Conservation (phyloP, 2,888 invertebrate genomes). For the Trimorus sp. region DNA sequence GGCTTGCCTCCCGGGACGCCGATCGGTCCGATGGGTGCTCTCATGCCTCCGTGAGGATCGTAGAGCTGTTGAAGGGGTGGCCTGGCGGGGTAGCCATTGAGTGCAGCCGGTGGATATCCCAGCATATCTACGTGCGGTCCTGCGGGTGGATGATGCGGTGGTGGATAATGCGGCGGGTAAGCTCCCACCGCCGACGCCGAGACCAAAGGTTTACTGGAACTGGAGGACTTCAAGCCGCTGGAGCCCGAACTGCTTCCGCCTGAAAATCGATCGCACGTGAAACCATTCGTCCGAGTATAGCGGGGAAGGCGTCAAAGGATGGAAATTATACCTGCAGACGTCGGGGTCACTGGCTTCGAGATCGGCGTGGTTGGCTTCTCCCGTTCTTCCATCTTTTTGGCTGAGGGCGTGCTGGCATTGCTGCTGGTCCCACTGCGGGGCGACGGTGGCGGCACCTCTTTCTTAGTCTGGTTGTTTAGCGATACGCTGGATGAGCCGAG, state of each 20-base stretch:
- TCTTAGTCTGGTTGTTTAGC: slow-evolving; percentile 83
- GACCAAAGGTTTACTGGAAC: slow-evolving; percentile 82
- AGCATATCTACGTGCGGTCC: slow-evolving; percentile 81
- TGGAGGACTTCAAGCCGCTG: slow-evolving; percentile 82
- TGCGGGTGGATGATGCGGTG: slow-evolving; percentile 80
- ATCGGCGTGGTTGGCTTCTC: slow-evolving; percentile 96
- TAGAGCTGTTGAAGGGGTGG: slow-evolving; percentile 86
- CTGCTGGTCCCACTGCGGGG: slow-evolving; percentile 91
- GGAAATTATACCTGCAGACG: slow-evolving; percentile 83
- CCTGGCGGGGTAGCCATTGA: slow-evolving; percentile 85
- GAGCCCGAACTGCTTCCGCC: slow-evolving; percentile 83
- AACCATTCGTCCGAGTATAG: slow-evolving; percentile 11
- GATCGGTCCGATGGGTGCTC: slow-evolving; percentile 85
- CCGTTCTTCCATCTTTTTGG: slow-evolving; percentile 89
- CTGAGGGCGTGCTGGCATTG: slow-evolving; percentile 94
- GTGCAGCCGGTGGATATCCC: slow-evolving; percentile 84
- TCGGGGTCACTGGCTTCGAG: slow-evolving; percentile 94
- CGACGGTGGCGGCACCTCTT: slow-evolving; percentile 83
- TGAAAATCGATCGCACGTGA: slow-evolving; percentile 65
- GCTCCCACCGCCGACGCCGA: slow-evolving; percentile 79
- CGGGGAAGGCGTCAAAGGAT: background rate
- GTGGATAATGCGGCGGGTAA: slow-evolving; percentile 81
- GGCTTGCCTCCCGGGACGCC: slow-evolving; percentile 92
- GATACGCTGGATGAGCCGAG: slow-evolving; percentile 81
- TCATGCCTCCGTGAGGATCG: slow-evolving; percentile 87